Conservation (phyloP, 2,888 invertebrate genomes). For the Acrocyrtus sp. region DNA sequence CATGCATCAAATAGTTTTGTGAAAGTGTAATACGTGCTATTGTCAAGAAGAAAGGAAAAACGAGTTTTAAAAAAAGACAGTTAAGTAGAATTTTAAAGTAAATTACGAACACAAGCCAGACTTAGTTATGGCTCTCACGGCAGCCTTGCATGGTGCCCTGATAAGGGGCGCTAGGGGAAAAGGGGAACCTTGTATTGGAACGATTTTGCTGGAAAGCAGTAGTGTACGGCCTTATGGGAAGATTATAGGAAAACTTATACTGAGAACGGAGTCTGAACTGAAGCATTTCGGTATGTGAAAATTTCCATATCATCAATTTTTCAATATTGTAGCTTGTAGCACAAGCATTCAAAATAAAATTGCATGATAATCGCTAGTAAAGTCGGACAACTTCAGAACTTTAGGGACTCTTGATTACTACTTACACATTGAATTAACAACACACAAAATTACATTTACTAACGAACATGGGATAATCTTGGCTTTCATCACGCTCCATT, state of each 20-base stretch:
- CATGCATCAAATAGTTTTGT: conserved; percentile 12
- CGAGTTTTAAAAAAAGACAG: conserved; percentile 44
- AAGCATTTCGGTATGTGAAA: conserved; percentile 47
- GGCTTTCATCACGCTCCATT: no score
- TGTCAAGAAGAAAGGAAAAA: conserved; percentile 16
- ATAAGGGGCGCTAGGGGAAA: conserved; percentile 43
- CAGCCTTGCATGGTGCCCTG: conserved; percentile 43
- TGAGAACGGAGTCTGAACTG: conserved; percentile 43
- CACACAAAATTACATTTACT: no score
- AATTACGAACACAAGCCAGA: conserved; percentile 18
- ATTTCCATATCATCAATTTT: no score
- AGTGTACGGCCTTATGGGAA: conserved; percentile 44
- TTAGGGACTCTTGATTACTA: no score
- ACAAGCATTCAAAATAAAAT: neutral
- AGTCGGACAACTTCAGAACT: no score
- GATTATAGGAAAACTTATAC: conserved; percentile 43
- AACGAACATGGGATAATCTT: no score
- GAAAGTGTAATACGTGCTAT: conserved; percentile 10
- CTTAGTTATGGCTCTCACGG: conserved; percentile 44
- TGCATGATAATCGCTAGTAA: neutral
- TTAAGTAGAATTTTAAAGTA: conserved; percentile 48
- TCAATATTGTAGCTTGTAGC: no score
- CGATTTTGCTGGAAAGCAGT: conserved; percentile 41
- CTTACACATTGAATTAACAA: no score
- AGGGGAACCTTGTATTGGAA: conserved; percentile 34